Evolutionary conservation across 2,113 vertebrate genomes (phyloP).

Genomic region (Notarius quadriscutis): DNA sequence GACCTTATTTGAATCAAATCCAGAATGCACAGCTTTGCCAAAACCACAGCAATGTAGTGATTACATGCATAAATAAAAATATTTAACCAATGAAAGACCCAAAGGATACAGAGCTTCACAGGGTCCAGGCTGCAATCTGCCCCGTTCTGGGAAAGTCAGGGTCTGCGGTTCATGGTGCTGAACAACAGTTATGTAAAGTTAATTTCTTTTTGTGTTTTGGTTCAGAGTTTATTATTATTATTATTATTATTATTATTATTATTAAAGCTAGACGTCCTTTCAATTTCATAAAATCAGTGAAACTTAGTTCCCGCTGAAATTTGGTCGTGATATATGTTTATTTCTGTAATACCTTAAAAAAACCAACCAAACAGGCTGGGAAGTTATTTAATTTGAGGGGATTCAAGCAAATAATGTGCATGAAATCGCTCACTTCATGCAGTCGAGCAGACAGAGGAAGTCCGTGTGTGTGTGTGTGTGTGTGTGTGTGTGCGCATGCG

Average conservation of each 20-base stretch:
- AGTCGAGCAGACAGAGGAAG: too few relatives aligned
- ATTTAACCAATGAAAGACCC: not conserved
- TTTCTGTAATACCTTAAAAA: too few relatives aligned
- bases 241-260: constrained; percentile 1
- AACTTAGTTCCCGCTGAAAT: too few relatives aligned
- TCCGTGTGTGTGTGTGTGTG: too few relatives aligned
- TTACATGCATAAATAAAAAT: constrained; percentile 11
- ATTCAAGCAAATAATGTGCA: too few relatives aligned
- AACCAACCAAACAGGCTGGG: too few relatives aligned
- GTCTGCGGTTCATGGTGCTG: not conserved
- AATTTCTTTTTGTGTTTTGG: not conserved
- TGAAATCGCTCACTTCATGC: too few relatives aligned
- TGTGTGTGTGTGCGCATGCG: too few relatives aligned
- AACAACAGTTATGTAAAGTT: not conserved
- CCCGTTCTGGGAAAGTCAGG: constrained; percentile 1
- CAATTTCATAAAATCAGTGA: too few relatives aligned
- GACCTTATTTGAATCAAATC: not conserved
- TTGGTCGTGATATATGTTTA: too few relatives aligned
- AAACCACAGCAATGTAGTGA: constrained; percentile 3
- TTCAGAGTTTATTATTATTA: not conserved
- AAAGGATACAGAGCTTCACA: not conserved
- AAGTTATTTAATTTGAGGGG: too few relatives aligned
- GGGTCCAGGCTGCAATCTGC: not conserved
- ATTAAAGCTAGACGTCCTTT: not conserved
- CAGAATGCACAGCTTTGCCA: not conserved